Base-by-base conservation (phyloP, 1,140 invertebrate genomes). In the Achroia grisella region DNA sequence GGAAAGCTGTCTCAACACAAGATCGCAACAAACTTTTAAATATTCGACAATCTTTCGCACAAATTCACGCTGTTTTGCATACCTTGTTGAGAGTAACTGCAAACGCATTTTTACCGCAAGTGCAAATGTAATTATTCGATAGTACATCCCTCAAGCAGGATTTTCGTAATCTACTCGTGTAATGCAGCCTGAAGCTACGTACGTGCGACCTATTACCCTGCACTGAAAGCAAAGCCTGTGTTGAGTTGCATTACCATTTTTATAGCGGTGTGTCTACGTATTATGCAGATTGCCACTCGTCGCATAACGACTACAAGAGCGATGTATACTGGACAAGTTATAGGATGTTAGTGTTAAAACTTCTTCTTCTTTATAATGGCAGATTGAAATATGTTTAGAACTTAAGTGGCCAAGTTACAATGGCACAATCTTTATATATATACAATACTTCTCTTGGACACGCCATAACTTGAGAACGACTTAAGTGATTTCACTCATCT, bases 111-210 rank as follows among this genome's bases (percentile, higher is more conserved):
- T 23, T 23, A 23, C 17, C 6, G 6, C 17, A 23, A 6, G 17
- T 23, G 17, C 17, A 23, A 23, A 3, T 23, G 17, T 23, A 23
- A 3, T 23, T 23, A 76, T 73, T 76, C 73, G 70, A 62, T 60
- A 62, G 69, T 67, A 62, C 66, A 67, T 69, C 53, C 48, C 34
- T 10, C 23, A 17, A 39, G n/a, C 8, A n/a, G 36, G 36, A 17
- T 15, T n/a, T 15, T 17, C 33, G 33, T 35, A 12, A 11, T 23
- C 17, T 23, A 23, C 17, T 23, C 17, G 17, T 23, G 17, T 23
- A 23, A 23, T 23, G 35, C 35, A 34, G 12, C 41, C 31, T 17
- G 2, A 43, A 10, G 34, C 23, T 11, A 2, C 29, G 28, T 46
- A 49, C 46, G 37, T 31, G 45, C 47, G 52, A 59, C 48, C 56